Evolutionary conservation across 2,797 vertebrate species (phyloP), one percentile per base, ranked within the genome.

Genomic region (Melanotaenia trifasciata): DNA sequence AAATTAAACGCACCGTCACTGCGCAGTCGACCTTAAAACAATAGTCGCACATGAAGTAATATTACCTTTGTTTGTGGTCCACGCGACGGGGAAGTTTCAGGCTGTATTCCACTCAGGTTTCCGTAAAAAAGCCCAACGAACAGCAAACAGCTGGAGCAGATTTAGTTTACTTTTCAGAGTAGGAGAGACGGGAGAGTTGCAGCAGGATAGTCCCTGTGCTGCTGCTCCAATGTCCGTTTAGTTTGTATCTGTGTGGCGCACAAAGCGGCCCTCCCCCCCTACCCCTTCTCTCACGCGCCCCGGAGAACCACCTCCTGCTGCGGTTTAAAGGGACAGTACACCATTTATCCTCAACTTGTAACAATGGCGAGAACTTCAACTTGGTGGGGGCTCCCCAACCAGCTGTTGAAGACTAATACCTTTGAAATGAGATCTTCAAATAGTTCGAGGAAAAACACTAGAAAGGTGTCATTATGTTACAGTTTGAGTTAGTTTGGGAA

Each of bases 251-350:
- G 78, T 66, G 83, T 63, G 81, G 83, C 76, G 47, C 81, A 92
- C 87, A 85, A 86, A 87, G 89, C 90, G n/a, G 58, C 58, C 72
- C 45, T 24, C 66, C 67, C 50, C 50, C 57, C 3, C 1, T 62
- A 18, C 4, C n/a, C 13, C 43, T 40, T 43, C 33, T 33, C 65
- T 61, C 72, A 0, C 2, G 64, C 4, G 33, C 59, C 40, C 3
- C 57, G 77, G 63, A 90, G 84, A 83, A 45, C 89, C 87, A 4
- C 87, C 90, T 53, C 90, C 83, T n/a, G 78, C 74, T 62, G 67
- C 6, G 64, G 36, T 78, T 94, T 94, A 94, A 94, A 94, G 93
- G 60, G 79, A 61, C 91, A 92, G 85, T 32, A 54, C 18, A 3
- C 63, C 18, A 50, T 82, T 81, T 74, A 64, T 4, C 6, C 63